Evolutionary conservation across 2,888 invertebrate genomes (phyloP).

Genomic region (Sarcophaga caerulescens): DNA sequence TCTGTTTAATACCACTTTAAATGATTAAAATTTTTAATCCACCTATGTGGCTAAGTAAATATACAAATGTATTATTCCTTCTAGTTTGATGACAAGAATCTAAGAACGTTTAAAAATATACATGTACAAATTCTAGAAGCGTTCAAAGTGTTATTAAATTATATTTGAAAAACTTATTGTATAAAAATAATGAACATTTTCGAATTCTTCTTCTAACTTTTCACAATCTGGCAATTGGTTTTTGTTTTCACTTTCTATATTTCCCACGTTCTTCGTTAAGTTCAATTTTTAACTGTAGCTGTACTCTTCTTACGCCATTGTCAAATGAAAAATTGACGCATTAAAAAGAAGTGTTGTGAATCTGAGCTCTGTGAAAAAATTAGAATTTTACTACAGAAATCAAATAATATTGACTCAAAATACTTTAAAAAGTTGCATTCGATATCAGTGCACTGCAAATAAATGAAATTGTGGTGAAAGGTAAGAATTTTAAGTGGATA

Average conservation of each 20-base stretch:
- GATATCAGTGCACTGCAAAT: neutral
- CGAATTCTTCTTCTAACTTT: neutral
- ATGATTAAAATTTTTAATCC: too few relatives aligned
- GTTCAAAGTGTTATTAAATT: too few relatives aligned
- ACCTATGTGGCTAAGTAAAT: too few relatives aligned
- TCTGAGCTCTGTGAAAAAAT: constrained; percentile 43
- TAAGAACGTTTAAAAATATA: too few relatives aligned
- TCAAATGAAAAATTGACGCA: constrained; percentile 50
- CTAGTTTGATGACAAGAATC: too few relatives aligned
- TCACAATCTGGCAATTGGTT: constrained; percentile 4
- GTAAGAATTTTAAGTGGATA: constrained; percentile 50
- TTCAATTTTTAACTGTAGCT: constrained; percentile 10
- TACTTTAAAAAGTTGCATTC: neutral
- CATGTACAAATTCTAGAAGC: too few relatives aligned
- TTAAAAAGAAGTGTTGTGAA: constrained; percentile 51
- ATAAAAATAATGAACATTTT: neutral
- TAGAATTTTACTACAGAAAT: constrained; percentile 13
- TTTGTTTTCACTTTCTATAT: constrained; percentile 19
- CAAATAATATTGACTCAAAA: constrained; percentile 9
- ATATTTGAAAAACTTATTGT: too few relatives aligned
- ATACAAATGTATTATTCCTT: too few relatives aligned
- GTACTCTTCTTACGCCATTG: constrained; percentile 59
- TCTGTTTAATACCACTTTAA: too few relatives aligned
- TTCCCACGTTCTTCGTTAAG: constrained; percentile 19
- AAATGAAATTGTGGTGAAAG: constrained; percentile 34